Evolutionary conservation across 2,797 vertebrate species (phyloP), one percentile per base, ranked within the genome.

Genomic region (Trachurus trachurus): DNA sequence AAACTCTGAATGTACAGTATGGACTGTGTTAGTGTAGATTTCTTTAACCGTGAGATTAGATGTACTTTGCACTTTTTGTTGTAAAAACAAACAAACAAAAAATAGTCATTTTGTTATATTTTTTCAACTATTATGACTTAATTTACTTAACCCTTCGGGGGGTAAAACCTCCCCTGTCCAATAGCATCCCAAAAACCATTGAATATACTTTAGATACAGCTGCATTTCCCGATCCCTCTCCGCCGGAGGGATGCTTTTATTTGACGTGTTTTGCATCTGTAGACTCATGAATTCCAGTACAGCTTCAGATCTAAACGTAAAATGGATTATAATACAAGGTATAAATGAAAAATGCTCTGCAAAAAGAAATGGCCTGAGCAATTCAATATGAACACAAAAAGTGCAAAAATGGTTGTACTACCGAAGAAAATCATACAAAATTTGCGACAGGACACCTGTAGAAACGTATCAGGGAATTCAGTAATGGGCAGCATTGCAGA

Each of bases 1-100:
- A 92, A 92, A 90, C 89, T 93, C 92, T 92, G 94, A 96, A 94
- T 95, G 95, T 96, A 95, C 94, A 95, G 93, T 94, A 80, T 72
- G 85, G 88, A 92, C 90, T 87, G 89, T 95, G 92, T 92, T 89
- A 80, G 80, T 87, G 88, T 93, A 56, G 71, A 85, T 94, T 91
- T 80, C 72, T 93, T 93, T 91, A 87, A 86, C 70, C 50, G 89
- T 95, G 92, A 93, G 88, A 94, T 93, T 94, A 94, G 93, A 89
- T 93, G 91, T 94, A 94, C 84, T 93, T 94, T 87, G 91, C 91
- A 93, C 91, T 94, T 95, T 95, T 86, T 92, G 92, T 95, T 92
- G 92, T 90, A 88, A 87, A 92, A 92, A 92, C 34, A 37, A 37
- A 37, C 34, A 92, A 76, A 78, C 47, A 21, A 69, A 70, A 59